Evolutionary conservation across 2,888 invertebrate genomes (phyloP), one percentile per base, ranked within the genome.

Genomic region (Pteria penguin): DNA sequence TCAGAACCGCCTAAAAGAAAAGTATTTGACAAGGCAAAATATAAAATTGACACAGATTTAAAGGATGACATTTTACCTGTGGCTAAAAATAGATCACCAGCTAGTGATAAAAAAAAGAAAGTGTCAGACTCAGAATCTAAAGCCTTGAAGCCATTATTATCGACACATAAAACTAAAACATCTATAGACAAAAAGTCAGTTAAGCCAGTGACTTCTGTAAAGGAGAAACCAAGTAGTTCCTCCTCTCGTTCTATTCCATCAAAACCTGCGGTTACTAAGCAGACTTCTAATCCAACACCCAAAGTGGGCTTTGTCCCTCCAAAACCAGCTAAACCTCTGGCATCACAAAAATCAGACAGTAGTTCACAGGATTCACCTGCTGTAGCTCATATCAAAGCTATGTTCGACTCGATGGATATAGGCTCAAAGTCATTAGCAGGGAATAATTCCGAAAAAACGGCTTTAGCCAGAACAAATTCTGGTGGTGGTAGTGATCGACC

Each of bases 21-120:
- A 31, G 75, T 70, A 54, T 69, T 80, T 54, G 80, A 77, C 32
- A 80, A 80, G 26, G 77, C 70, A 54, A 57, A 77, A 63, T 75
- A 80, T 52, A 78, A 71, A 54, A 57, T 81, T 31, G 81, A 80
- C 60, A 69, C 36, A 29, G 45, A 61, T 18, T 67, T 32, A 69
- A 62, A 81, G 78, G 63, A 72, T 78, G 29, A 55, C 76, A 36
- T 69, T 18, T 55, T 68, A 8, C 55, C 68, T 32, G 32, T 29
- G n/a, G 55, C 57, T 68, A 68, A 68, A 58, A 68, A 68, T 68
- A 68, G 68, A 68, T 57, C 58, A n/a, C 36, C 66, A 24, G 36
- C 66, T 69, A 55, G 57, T 24, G 36, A 60, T 61, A 22, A 61
- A 18, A 68, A 68, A 36, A 73, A 80, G 71, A 62, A 74, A 11